A percentile compares a stretch with the other conserved stretches of the same genome.
Conservation (phyloP, 1,140 invertebrate species). For the Drosophila suzukii region DNA sequence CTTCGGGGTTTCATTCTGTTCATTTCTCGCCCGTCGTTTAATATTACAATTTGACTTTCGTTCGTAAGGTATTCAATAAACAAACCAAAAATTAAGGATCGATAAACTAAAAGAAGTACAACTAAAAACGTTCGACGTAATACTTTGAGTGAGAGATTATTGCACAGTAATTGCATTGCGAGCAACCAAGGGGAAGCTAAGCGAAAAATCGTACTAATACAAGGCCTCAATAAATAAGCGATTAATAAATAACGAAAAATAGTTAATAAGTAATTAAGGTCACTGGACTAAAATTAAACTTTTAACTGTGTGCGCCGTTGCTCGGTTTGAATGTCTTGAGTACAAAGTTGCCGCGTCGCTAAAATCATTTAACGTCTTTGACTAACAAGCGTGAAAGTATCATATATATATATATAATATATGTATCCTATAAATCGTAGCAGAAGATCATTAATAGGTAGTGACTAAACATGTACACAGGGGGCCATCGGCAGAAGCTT, state of each 20-base stretch:
- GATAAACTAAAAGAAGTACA: conserved; percentile 23
- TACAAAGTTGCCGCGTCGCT: conserved; percentile 28
- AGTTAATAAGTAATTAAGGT: conserved; percentile 8
- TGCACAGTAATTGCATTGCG: conserved; percentile 39
- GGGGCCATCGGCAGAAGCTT: conserved; percentile 28
- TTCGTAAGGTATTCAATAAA: conserved; percentile 19
- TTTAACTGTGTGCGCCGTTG: conserved; percentile 15
- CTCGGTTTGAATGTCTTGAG: conserved; percentile 30
- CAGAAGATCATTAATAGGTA: conserved; percentile 7
- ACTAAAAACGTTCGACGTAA: conserved; percentile 43
- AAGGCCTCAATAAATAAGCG: conserved; percentile 38
- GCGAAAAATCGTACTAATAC: conserved; percentile 18
- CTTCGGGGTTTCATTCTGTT: conserved; percentile 10
- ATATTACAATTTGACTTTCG: conserved; percentile 59
- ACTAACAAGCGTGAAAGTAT: conserved; percentile 46
- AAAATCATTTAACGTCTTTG: conserved; percentile 30
- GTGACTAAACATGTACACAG: conserved; percentile 50
- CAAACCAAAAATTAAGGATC: conserved; percentile 8
- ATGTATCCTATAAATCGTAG: conserved; percentile 26
- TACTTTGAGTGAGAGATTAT: conserved; percentile 55
- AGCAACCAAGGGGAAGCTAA: conserved; percentile 14
- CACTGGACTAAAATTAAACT: conserved; percentile 23
- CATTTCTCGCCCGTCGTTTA: conserved; percentile 27
- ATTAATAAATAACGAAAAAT: conserved; percentile 29
- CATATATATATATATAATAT: conserved; percentile 6